Conservation (phyloP, 2,797 vertebrate species). For the Naso thynnoides region DNA sequence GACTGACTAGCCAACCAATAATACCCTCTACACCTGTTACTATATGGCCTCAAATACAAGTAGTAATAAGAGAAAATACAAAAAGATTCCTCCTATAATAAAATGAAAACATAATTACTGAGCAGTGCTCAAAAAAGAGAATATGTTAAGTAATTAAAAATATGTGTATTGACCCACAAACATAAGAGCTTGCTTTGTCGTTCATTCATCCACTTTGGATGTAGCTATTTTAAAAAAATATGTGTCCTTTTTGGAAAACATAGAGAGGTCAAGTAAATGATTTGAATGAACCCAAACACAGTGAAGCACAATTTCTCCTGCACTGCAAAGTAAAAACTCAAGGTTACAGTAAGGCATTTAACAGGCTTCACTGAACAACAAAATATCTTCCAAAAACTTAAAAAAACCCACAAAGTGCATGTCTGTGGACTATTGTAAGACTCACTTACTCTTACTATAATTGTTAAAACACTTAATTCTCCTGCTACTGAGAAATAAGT, state of each 20-base stretch:
- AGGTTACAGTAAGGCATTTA: neutral
- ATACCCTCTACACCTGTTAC: constrained; percentile 58
- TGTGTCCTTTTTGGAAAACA: neutral
- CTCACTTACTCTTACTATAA: too few relatives aligned
- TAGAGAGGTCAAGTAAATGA: neutral
- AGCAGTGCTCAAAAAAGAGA: neutral
- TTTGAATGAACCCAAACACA: neutral
- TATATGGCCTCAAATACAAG: constrained; percentile 13
- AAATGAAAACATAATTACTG: constrained; percentile 13
- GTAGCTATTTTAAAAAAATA: neutral
- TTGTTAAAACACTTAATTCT: too few relatives aligned
- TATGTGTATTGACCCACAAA: neutral
- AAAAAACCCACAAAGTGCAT: neutral
- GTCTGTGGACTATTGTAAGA: neutral
- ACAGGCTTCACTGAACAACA: neutral
- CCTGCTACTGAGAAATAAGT: too few relatives aligned
- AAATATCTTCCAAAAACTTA: neutral
- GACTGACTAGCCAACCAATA: constrained; percentile 43
- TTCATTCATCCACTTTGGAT: neutral
- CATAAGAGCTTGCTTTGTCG: neutral
- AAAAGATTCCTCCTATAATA: constrained; percentile 8
- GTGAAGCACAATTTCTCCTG: neutral
- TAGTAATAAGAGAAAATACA: neutral
- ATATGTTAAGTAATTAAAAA: neutral
- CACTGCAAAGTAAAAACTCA: neutral